phyloP scores from a whole-genome alignment of 2,113 vertebrate species.

The Anhinga anhinga region DNA sequence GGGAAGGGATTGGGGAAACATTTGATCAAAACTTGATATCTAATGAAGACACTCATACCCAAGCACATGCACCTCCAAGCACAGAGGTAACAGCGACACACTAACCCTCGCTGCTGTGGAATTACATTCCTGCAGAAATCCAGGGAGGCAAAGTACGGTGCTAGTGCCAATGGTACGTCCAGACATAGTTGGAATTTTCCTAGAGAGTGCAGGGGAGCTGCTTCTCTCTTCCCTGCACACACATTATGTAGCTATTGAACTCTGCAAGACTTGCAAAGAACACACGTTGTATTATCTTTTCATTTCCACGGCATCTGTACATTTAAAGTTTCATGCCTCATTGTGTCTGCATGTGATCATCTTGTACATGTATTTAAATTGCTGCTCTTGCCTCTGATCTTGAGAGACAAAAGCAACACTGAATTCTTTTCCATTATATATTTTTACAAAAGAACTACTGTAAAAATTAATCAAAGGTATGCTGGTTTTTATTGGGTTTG shows the following conservation, averaged over 20 bases:
- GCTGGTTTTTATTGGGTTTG: conserved; percentile 1
- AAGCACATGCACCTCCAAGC: neutral
- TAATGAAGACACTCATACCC: neutral
- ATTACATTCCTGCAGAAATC: neutral
- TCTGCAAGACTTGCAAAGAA: conserved; percentile 32
- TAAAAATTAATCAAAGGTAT: conserved; percentile 57
- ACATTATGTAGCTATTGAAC: conserved; percentile 13
- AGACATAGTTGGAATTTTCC: conserved; percentile 1
- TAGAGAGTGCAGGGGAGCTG: neutral
- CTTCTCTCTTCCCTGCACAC: neutral
- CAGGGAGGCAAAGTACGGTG: accelerated
- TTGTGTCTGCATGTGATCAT: conserved; percentile 2
- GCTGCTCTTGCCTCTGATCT: conserved; percentile 23
- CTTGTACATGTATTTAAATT: conserved; percentile 26
- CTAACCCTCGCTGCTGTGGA: neutral
- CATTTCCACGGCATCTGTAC: conserved; percentile 26
- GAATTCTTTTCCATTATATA: conserved; percentile 29
- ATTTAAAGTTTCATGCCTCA: conserved; percentile 15
- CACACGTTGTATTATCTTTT: conserved; percentile 35
- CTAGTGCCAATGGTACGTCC: neutral
- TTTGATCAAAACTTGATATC: neutral
- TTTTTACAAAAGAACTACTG: conserved; percentile 58
- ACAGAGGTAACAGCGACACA: neutral
- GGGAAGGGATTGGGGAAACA: neutral
- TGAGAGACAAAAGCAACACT: neutral